Conservation (phyloP, 2,888 invertebrate species). For the Stomorhina lunata region DNA sequence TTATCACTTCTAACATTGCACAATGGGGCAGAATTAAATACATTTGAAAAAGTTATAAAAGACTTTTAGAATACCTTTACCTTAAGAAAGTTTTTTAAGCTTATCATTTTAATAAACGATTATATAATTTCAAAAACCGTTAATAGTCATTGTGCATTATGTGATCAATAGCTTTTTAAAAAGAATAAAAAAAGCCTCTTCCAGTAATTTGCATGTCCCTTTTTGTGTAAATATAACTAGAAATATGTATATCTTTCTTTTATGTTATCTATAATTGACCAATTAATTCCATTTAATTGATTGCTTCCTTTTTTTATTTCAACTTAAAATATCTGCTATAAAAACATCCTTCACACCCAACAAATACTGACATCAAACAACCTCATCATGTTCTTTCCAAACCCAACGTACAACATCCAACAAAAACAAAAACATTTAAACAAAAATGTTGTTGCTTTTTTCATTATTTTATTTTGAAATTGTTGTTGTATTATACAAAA, state of each 20-base stretch:
- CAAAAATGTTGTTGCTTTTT: not conserved
- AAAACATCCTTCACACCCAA: slow-evolving; percentile 50
- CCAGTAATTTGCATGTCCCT: not conserved
- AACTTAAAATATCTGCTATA: not conserved
- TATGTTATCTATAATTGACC: not conserved
- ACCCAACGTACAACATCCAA: not conserved
- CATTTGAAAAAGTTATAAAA: no score
- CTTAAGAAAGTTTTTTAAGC: no score
- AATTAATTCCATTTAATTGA: slow-evolving; percentile 1
- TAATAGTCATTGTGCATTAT: no score
- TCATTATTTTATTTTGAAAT: not conserved
- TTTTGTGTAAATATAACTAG: not conserved
- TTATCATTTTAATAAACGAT: no score
- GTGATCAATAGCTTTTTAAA: not conserved
- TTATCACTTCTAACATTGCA: no score
- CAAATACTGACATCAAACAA: slow-evolving; percentile 28
- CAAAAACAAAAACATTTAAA: slow-evolving; percentile 37
- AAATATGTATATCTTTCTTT: not conserved
- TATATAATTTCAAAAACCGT: no score
- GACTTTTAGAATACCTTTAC: no score
- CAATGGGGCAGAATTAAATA: no score
- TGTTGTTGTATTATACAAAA: slow-evolving; percentile 21
- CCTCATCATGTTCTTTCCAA: not conserved
- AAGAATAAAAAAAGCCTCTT: not conserved
- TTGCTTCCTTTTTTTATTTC: slow-evolving; percentile 11